A percentile compares a stretch with the other conserved stretches of the same genome.
phyloP scores from a whole-genome alignment of 1,140 invertebrate species.

The Caenorhabditis tropicalis region DNA sequence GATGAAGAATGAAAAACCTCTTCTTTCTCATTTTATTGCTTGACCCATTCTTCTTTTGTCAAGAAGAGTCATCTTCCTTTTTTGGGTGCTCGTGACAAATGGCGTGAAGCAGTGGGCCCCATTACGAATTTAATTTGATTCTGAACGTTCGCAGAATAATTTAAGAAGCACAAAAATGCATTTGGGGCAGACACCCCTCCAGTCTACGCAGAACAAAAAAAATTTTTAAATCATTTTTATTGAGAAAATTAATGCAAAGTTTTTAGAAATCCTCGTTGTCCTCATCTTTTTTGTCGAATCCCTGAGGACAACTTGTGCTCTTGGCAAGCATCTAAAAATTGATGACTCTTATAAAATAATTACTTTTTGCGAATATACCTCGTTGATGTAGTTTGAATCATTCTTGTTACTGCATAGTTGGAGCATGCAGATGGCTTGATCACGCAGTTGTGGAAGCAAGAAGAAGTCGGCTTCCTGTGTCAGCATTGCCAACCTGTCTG shows the following conservation, averaged over 20 bases:
- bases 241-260: neutral
- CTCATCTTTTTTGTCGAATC: slow-evolving; percentile 47
- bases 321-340: slow-evolving; percentile 54
- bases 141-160: neutral
- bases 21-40: neutral
- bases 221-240: too few species aligned
- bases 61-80: neutral
- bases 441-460: slow-evolving; percentile 47
- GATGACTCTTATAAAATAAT: neutral
- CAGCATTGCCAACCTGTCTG: slow-evolving; percentile 57
- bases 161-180: neutral
- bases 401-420: slow-evolving; percentile 57
- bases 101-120: neutral
- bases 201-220: too few species aligned
- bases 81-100: neutral
- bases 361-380: too few species aligned
- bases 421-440: slow-evolving; percentile 56
- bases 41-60: neutral
- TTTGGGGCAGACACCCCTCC: too few species aligned
- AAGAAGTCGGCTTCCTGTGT: slow-evolving; percentile 61
- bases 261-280: neutral
- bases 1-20: neutral
- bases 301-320: slow-evolving; percentile 59
- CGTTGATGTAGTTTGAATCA: slow-evolving; percentile 56
- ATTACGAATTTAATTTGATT: slow-evolving; percentile 13